Conservation (phyloP, 2,888 invertebrate genomes). For the Plagiodera versicolora region DNA sequence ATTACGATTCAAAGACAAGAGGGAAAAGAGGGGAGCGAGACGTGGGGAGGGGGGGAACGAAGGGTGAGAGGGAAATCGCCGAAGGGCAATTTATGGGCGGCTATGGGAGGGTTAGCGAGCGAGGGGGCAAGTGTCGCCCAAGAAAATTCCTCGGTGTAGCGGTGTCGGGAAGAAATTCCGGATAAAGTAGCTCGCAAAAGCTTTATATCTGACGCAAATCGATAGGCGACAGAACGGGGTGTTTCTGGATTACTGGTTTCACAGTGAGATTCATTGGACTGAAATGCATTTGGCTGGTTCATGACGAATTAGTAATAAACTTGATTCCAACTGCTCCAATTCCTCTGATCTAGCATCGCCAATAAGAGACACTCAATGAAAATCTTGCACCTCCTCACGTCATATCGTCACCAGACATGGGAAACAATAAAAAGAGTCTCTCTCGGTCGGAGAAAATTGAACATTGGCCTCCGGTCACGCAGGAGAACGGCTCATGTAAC, state of each 20-base stretch:
- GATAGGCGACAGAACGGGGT: neutral
- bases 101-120: constrained; percentile 9
- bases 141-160: constrained; percentile 1
- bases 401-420: constrained; percentile 8
- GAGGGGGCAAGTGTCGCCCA: constrained; percentile 15
- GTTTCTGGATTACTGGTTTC: neutral
- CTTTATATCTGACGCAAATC: neutral
- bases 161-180: constrained; percentile 6
- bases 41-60: neutral
- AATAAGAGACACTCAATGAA: too few relatives aligned
- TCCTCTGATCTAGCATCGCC: too few relatives aligned
- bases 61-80: neutral
- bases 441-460: constrained; percentile 5
- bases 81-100: constrained; percentile 48
- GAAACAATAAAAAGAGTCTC: constrained; percentile 22
- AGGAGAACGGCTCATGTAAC: constrained; percentile 40
- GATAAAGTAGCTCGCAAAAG: neutral
- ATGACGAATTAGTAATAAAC: too few relatives aligned
- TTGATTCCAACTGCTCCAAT: too few relatives aligned
- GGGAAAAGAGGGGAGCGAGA: constrained; percentile 52
- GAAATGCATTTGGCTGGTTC: too few relatives aligned
- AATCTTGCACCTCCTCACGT: too few relatives aligned
- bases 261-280: too few relatives aligned
- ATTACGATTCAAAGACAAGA: constrained; percentile 71
- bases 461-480: constrained; percentile 19